Evolutionary conservation across 2,113 vertebrate species (phyloP), one percentile per base, ranked within the genome.

Genomic region (Gracilinanus agilis): DNA sequence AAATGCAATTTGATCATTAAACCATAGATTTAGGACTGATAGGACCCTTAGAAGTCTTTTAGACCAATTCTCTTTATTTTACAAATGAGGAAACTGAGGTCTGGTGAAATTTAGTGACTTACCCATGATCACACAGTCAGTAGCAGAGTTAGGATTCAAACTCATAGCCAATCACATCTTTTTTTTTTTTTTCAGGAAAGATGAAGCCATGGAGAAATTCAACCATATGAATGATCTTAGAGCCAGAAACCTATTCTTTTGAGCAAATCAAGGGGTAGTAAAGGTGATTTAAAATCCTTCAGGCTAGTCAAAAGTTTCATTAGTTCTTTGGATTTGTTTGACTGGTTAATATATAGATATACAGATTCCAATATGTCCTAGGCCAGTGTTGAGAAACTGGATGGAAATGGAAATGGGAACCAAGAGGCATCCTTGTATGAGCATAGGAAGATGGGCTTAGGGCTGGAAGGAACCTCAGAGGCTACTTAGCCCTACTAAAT

Each of bases 1-100:
- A 94, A 91, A 83, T 55, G 89, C 53, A 94, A 95, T 91, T 90
- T 97, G 49, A 94, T 96, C 90, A 95, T 95, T 89, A 24, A 53
- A 95, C 93, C 12, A 75, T 75, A 75, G 13, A 75, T 75, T 75
- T 75, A 67, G 67, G 1, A 4, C 13, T n/a, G 67, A 5, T 19
- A n/a, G 67, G 34, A 11, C 13, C 34, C 34, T 75, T n/a, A 75
- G 34, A 75, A 34, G 34, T 75, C 67, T n/a, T 75, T 75, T 75
- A 75, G 67, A 83, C 34, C n/a, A 40, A 83, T 83, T 83, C 12
- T 40, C n/a, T 19, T 7, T 23, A 40, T 40, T 40, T 83, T 83
- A 40, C 19, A 83, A 40, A 40, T 83, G n/a, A 40, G 34, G 16
- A 83, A 83, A 83, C 19, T 75, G 34, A 83, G 16, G 34, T 8